phyloP scores from a whole-genome alignment of 2,888 invertebrate genomes.

The Diarsia brunnea region DNA sequence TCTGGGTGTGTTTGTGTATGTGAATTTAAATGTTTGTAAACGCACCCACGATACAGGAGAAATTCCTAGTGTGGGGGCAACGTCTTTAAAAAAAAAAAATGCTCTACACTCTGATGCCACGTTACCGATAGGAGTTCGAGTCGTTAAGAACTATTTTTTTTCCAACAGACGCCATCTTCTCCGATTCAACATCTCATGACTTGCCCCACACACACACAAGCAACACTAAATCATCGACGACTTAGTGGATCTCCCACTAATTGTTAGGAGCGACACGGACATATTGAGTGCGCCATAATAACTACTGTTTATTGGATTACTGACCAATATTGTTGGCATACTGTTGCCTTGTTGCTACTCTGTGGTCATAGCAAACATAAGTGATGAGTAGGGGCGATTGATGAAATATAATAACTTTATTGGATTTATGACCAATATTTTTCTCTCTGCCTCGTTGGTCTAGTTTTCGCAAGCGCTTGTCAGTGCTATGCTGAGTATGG shows the following conservation, averaged over 20 bases:
- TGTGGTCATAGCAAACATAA: conserved; percentile 16
- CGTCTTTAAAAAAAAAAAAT: no score
- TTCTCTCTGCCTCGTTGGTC: neutral
- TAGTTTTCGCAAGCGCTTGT: neutral
- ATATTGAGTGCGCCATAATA: conserved; percentile 57
- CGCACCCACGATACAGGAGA: no score
- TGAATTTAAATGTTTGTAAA: no score
- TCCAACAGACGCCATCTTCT: no score
- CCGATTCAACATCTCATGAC: neutral
- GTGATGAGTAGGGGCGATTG: conserved; percentile 14
- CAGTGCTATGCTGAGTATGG: neutral
- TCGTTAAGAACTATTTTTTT: no score
- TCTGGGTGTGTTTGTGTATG: no score
- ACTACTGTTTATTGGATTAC: conserved; percentile 57
- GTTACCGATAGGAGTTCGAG: no score
- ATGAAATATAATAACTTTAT: conserved; percentile 16
- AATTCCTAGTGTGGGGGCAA: no score
- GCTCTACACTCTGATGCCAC: no score
- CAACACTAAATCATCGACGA: conserved; percentile 73
- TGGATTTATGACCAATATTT: conserved; percentile 23
- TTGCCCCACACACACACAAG: conserved; percentile 38
- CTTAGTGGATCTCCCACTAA: conserved; percentile 72
- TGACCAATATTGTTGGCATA: conserved; percentile 46
- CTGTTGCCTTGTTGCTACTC: conserved; percentile 35
- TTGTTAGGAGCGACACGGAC: conserved; percentile 66